Conservation (phyloP, 2,888 invertebrate genomes). For the Andrena bicolor region DNA sequence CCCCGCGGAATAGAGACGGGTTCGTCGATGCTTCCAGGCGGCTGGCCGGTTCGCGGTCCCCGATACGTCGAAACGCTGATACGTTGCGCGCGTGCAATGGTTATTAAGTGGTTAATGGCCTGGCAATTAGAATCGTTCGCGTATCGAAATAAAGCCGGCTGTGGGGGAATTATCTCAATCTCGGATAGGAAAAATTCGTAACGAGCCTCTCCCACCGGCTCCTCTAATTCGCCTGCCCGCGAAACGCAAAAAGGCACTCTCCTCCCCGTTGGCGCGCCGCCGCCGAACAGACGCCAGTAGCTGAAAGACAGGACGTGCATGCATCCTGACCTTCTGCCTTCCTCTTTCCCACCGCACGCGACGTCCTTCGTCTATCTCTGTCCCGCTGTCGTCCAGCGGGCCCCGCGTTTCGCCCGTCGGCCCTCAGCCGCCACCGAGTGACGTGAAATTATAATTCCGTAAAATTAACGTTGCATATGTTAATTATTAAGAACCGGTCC, state of each 20-base stretch:
- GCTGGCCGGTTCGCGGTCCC: background rate
- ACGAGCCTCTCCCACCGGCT: constrained; percentile 36
- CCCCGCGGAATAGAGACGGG: no score
- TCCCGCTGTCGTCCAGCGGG: constrained; percentile 12
- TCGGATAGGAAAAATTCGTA: constrained; percentile 50
- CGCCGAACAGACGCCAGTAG: constrained; percentile 47
- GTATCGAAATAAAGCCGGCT: constrained; percentile 27
- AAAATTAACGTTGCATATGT: constrained; percentile 82
- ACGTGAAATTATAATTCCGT: constrained; percentile 83
- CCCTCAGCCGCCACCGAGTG: constrained; percentile 68
- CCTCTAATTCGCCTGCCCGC: constrained; percentile 16
- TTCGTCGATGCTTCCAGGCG: no score
- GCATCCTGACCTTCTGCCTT: constrained; percentile 50
- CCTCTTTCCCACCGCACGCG: constrained; percentile 31
- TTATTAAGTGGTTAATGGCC: constrained; percentile 50
- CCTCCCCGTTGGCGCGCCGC: background rate
- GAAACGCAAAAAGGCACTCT: constrained; percentile 28
- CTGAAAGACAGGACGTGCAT: constrained; percentile 51
- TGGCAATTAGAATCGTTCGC: constrained; percentile 45
- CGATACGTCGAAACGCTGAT: background rate
- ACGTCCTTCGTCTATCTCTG: constrained; percentile 19
- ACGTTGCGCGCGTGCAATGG: constrained; percentile 16
- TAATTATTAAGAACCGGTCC: constrained; percentile 82
- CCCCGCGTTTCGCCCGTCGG: constrained; percentile 70
- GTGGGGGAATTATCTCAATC: constrained; percentile 46